Conservation (phyloP, 2,113 vertebrate genomes). For the Lasiurus borealis region DNA sequence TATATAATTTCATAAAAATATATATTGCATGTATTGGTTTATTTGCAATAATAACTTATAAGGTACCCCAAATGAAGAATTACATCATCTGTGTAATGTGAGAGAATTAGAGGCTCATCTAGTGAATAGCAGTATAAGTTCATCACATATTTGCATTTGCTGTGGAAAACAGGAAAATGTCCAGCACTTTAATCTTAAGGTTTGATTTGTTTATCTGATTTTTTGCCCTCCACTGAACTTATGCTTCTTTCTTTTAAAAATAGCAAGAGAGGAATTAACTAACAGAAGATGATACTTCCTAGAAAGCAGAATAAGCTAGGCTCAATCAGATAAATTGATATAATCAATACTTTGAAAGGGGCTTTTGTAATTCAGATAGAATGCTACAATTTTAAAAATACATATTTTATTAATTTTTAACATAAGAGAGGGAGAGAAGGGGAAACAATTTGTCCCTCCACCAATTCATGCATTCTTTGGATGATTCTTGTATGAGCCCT, state of each 20-base stretch:
- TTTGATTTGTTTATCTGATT: not conserved
- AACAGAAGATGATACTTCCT: not conserved
- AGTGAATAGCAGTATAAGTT: not conserved
- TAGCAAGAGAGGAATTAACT: not conserved
- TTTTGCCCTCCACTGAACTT: not conserved
- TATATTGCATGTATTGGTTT: not conserved
- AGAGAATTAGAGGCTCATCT: not conserved
- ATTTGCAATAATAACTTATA: conserved; percentile 30
- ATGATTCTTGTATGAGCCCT: not conserved
- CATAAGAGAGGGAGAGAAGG: not conserved
- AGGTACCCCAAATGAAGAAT: not conserved
- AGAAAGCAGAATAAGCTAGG: not conserved
- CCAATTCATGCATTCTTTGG: not conserved
- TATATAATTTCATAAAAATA: conserved; percentile 43
- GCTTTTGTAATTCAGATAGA: conserved; percentile 1
- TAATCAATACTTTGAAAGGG: not conserved
- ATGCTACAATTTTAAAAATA: conserved; percentile 34
- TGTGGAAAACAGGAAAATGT: not conserved
- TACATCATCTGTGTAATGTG: not conserved
- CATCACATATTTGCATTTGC: not conserved
- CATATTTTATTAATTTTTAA: not conserved
- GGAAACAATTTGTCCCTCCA: not conserved
- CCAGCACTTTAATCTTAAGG: not conserved
- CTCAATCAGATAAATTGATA: not conserved
- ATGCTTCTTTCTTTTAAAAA: conserved; percentile 31